phyloP scores from a whole-genome alignment of 2,797 vertebrate species.

The Vireo griseus region DNA sequence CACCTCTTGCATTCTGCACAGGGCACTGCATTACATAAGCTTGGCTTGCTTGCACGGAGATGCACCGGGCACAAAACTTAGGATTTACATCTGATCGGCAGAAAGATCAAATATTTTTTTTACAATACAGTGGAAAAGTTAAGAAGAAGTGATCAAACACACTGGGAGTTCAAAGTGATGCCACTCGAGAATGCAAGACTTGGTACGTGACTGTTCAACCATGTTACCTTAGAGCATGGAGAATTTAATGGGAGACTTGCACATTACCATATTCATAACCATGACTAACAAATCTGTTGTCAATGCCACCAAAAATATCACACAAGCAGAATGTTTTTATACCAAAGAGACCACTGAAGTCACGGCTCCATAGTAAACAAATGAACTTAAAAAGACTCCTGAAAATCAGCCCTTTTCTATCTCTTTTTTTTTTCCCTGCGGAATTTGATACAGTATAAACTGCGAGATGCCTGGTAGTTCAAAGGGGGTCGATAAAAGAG shows the following conservation, averaged over 20 bases:
- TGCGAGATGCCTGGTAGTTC: not conserved
- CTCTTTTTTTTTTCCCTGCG: not conserved
- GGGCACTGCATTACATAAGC: conserved; percentile 24
- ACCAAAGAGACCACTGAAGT: not conserved
- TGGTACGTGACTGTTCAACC: not conserved
- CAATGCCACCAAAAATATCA: conserved; percentile 40
- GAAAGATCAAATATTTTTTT: not conserved
- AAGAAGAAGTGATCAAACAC: not conserved
- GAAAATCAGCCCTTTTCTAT: not conserved
- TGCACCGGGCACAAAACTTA: conserved; percentile 27
- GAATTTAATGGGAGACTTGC: not conserved
- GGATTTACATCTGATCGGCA: not conserved
- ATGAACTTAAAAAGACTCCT: not conserved
- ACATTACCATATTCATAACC: conserved; percentile 32
- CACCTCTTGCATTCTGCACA: not conserved
- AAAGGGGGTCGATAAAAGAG: not conserved
- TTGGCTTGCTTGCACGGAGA: conserved; percentile 14
- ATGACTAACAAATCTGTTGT: conserved; percentile 50
- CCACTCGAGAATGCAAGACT: not conserved
- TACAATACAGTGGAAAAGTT: conserved; percentile 40
- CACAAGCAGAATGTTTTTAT: not conserved
- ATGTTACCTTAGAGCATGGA: not conserved
- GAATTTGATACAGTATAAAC: not conserved
- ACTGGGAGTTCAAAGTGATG: not conserved
- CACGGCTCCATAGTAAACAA: conserved; percentile 34